phyloP scores from a whole-genome alignment of 2,113 vertebrate genomes.

The Pseudopodoces humilis region DNA sequence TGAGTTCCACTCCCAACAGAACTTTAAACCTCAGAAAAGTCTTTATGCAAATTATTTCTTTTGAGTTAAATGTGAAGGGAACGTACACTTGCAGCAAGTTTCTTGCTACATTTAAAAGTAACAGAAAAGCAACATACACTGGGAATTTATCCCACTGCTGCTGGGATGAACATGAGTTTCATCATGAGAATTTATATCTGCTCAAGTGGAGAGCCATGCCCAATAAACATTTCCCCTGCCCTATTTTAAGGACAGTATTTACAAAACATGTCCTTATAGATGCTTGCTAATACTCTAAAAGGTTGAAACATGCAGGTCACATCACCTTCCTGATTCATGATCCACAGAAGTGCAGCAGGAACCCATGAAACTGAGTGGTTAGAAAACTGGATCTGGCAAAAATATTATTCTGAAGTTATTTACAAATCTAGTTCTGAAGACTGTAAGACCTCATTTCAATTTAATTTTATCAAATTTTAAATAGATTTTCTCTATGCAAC shows the following conservation, averaged over 20 bases:
- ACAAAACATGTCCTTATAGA: not conserved
- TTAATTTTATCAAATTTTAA: not conserved
- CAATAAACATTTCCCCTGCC: not conserved
- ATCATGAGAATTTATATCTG: not conserved
- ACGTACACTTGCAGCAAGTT: fast-evolving
- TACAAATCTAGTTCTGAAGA: not conserved
- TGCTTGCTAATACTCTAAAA: not conserved
- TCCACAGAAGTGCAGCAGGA: not conserved
- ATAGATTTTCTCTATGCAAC: not conserved
- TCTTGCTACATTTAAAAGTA: not conserved
- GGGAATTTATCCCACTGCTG: not conserved
- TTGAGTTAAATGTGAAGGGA: not conserved
- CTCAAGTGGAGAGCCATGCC: not conserved
- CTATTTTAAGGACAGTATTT: not conserved
- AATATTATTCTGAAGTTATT: not conserved
- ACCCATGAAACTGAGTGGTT: not conserved
- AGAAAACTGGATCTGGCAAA: not conserved
- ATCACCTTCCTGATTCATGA: not conserved
- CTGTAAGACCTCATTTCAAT: not conserved
- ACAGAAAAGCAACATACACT: not conserved
- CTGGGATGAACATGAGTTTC: not conserved
- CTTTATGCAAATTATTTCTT: not conserved
- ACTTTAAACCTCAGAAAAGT: not conserved
- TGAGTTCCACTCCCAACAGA: not conserved
- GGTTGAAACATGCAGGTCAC: not conserved